A percentile compares a stretch with the other conserved stretches of the same genome.
phyloP scores from a whole-genome alignment of 2,888 invertebrate species.

The Artemia sp. region DNA sequence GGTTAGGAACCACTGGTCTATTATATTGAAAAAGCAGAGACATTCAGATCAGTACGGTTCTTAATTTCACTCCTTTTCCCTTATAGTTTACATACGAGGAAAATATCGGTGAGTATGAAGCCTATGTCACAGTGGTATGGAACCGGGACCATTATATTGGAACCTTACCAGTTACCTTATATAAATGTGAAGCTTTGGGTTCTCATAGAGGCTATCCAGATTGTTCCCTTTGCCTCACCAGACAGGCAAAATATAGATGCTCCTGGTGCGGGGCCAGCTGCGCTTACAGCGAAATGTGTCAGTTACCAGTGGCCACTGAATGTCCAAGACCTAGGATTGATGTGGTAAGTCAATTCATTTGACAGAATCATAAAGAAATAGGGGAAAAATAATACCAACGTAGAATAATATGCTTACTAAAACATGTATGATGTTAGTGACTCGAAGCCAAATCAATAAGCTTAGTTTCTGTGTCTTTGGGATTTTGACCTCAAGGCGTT shows the following conservation, averaged over 20 bases:
- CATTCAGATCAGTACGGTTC: too few species aligned
- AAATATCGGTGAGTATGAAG: slow-evolving; percentile 66
- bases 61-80: slow-evolving; percentile 16
- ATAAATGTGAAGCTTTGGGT: slow-evolving; percentile 87
- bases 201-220: slow-evolving; percentile 85
- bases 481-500: too few species aligned
- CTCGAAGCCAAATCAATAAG: too few species aligned
- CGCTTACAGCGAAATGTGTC: slow-evolving; percentile 65
- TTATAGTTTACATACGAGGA: slow-evolving; percentile 68
- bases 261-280: slow-evolving; percentile 87
- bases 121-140: slow-evolving; percentile 79
- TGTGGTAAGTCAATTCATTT: slow-evolving; percentile 40
- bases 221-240: slow-evolving; percentile 86
- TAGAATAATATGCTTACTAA: too few species aligned
- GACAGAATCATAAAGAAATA: too few species aligned
- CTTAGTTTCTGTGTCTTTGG: too few species aligned
- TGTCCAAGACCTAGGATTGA: slow-evolving; percentile 82
- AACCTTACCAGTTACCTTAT: slow-evolving; percentile 70
- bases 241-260: slow-evolving; percentile 72
- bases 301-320: slow-evolving; percentile 57
- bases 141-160: slow-evolving; percentile 82
- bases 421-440: too few species aligned
- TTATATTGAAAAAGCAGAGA: too few species aligned
- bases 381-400: too few species aligned
- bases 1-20: too few species aligned